Base-by-base conservation (phyloP, 2,113 vertebrate genomes). In the Irena cyanogastra region DNA sequence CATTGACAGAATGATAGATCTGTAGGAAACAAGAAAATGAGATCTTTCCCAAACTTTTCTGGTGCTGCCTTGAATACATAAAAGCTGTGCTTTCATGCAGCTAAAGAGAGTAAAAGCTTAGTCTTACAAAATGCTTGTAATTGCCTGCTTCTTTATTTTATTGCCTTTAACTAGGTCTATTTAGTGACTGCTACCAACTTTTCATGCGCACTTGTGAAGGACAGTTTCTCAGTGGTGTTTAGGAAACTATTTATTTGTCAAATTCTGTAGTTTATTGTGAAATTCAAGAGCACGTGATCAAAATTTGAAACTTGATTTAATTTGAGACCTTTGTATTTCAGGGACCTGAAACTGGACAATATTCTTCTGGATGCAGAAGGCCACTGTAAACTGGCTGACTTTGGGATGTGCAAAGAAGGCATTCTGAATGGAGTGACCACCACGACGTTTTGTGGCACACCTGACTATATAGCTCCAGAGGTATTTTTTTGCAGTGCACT, bases 271-370 rank as follows among this genome's bases (percentile, higher is more conserved):
- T 37, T 80, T 37, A 31, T 64, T 41, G 27, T 60, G 23, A 81
- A 37, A 50, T 60, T 44, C 5, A 66, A 68, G 22, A 70, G 42
- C 19, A 47, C 13, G 2, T 70, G 16, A 42, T 86, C 33, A 52
- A 80, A 86, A 83, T 64, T 65, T 50, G 24, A 66, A 24, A 56
- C 17, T 4, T 37, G 26, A 31, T 93, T 85, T 83, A 41, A 94
- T 81, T 47, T 70, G 7, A 26, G 10, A 16, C 33, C 47, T 93
- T 89, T 84, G 75, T 93, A 37, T 74, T 96, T 95, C 97, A 99
- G 99, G 98, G 99, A 99, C 96, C 98, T 99, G 97, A 99, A 99
- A 99, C 98, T 99, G 98, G 99, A 99, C 94, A 99, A 99, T 97
- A 99, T 99, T 97, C 98, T 99, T 92, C 96, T 99, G 97, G 99